Base-by-base conservation (phyloP, 1,140 invertebrate species). In the Apis laboriosa region DNA sequence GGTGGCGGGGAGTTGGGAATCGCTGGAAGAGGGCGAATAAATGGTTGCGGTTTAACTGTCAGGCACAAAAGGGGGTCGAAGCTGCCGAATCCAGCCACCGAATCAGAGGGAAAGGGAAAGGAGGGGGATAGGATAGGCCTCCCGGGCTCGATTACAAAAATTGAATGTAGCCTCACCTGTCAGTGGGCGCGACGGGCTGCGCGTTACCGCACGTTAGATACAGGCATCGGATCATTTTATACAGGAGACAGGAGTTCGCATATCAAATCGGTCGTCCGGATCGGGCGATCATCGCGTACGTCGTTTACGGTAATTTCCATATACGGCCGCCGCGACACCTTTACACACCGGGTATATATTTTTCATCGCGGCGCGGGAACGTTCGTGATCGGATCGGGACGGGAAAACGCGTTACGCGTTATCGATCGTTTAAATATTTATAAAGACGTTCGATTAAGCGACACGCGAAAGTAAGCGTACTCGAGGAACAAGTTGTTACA, bases 11-110 rank as follows among this genome's bases (percentile, higher is more conserved):
- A 63, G 51, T 24, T 63, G 78, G 24, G 24, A 24, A 24, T 21
- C 17, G 24, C 82, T 67, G 76, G 55, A 56, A 51, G 87, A 80
- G 79, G 34, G 87, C 86, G 84, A 88, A 88, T 89, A 88, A 43
- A 89, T 89, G 88, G 84, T 66, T 88, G 88, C 75, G 88, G 88
- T 89, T 89, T 89, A 89, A 88, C 88, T 88, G 88, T 89, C 88
- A 89, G 84, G 75, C 78, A 71, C 88, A 89, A 89, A 88, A 83
- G 76, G 77, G 87, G 88, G 73, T 86, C 71, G 88, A 86, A 89
- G 88, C 88, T 89, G 88, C 81, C 88, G 88, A 89, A 89, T 89
- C 87, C 88, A 88, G 74, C 68, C 83, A 72, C 66, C 17, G 15
- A 13, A 28, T 7, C 13, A 21, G 64, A 51, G 63, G 56, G 8